Evolutionary conservation across 2,888 invertebrate species (phyloP), one percentile per base, ranked within the genome.

Genomic region (Agrochola lychnidis): DNA sequence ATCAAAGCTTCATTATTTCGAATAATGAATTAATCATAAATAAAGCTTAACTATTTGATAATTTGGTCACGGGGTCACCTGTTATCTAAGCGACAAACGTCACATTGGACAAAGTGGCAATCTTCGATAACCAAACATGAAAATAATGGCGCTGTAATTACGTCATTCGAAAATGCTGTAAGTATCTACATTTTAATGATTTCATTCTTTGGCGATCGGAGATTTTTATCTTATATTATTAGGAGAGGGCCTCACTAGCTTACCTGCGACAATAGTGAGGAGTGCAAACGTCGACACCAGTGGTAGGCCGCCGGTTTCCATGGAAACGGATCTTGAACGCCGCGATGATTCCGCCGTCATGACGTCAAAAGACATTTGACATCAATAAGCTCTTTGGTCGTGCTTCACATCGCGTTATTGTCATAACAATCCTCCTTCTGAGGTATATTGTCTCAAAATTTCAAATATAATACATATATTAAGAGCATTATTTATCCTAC

Each of bases 181-280:
- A 45, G 45, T 19, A 56, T 22, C 53, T 22, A 12, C 16, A 16
- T 16, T 30, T 10, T 2, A 36, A 19, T 56, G 2, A 45, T 22
- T 19, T 62, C 59, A 40, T 16, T 42, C 12, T 1, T 42, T 56
- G 1, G 22, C 22, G 10, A 19, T 57, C 19, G 6, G 2, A 68
- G 12, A 59, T 56, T 48, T 14, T 40, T 36, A 42, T 63, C 4
- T 12, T 16, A n/a, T 25, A 9, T 42, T n/a, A n/a, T n/a, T n/a
- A 40, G 2, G 6, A 5, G n/a, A 19, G 10, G 2, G 30, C n/a
- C 12, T 25, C 25, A 72, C 9, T 36, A 62, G 82, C 94, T 93
- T 90, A 96, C 96, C 96, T 89, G 96, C 96, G 61, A 96, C 95
- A 79, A 96, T 96, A 76, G 96, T 96, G 75, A 96, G 95, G 56